Conservation (phyloP, 2,888 invertebrate genomes). For the Galeruca laticollis region DNA sequence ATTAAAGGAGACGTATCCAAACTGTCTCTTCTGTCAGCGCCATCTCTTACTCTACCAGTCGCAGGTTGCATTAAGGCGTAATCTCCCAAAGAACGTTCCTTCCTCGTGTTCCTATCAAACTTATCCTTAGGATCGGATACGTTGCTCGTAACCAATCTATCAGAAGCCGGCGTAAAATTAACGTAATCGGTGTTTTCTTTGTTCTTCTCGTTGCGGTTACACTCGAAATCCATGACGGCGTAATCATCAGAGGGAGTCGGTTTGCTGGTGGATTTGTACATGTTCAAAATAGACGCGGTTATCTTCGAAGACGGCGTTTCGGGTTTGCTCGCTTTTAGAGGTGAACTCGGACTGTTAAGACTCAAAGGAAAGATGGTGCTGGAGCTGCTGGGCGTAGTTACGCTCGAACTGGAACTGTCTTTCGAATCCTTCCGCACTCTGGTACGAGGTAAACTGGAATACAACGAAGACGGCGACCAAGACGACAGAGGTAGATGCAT, state of each 20-base stretch:
- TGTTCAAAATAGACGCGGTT: conserved; percentile 21
- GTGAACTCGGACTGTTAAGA: conserved; percentile 76
- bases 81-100: conserved; percentile 60
- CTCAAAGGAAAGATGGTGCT: conserved; percentile 78
- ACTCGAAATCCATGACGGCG: conserved; percentile 62
- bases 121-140: conserved; percentile 22
- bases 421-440: conserved; percentile 60
- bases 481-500: conserved; percentile 68
- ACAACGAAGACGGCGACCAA: conserved; percentile 66
- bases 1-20: conserved; percentile 54
- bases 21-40: conserved; percentile 38
- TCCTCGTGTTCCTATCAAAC: conserved; percentile 14
- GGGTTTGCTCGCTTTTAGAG: conserved; percentile 66
- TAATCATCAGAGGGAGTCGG: conserved; percentile 54
- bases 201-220: conserved; percentile 35
- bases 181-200: conserved; percentile 59
- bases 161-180: conserved; percentile 59
- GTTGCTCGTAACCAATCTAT: conserved; percentile 1
- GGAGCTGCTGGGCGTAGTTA: conserved; percentile 72
- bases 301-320: conserved; percentile 52
- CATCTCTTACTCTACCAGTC: conserved; percentile 8
- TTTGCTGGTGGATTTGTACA: conserved; percentile 25
- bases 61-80: conserved; percentile 68
- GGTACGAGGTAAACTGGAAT: conserved; percentile 66
- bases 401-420: conserved; percentile 64